Evolutionary conservation across 1,140 invertebrate genomes (phyloP).

Genomic region (Stenopsyche tienmushanensis): DNA sequence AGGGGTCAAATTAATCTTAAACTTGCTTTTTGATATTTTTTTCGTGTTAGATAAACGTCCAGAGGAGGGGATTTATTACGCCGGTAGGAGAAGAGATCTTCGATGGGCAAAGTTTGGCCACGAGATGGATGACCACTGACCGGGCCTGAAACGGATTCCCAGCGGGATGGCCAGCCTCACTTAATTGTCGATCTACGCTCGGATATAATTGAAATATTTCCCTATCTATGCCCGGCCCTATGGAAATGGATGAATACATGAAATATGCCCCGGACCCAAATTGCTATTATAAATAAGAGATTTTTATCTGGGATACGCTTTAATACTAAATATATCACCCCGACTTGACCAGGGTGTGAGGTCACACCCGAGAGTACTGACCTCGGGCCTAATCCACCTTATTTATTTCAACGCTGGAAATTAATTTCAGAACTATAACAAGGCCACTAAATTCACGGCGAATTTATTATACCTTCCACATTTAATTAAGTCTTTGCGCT

Average conservation of each 20-base stretch:
- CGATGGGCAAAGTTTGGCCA: no score
- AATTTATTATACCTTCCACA: no score
- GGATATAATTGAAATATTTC: conserved; percentile 27
- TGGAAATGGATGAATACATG: background rate
- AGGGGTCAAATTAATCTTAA: conserved; percentile 41
- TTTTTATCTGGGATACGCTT: conserved; percentile 33
- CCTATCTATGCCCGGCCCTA: no score
- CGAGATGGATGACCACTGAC: conserved; percentile 1
- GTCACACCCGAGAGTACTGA: no score
- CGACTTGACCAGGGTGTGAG: no score
- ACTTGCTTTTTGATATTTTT: conserved; percentile 32
- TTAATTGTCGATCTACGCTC: conserved; percentile 30
- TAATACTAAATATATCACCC: no score
- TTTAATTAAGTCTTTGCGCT: no score
- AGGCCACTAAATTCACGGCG: no score
- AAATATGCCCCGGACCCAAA: conserved; percentile 17
- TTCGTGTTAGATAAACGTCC: conserved; percentile 18
- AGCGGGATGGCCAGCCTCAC: conserved; percentile 23
- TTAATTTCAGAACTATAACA: no score
- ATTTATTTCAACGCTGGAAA: no score
- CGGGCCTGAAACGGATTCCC: conserved; percentile 29
- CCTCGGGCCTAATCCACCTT: no score
- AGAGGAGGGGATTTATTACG: conserved; percentile 34
- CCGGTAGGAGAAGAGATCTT: conserved; percentile 25
- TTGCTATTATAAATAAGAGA: conserved; percentile 38